Base-by-base conservation (phyloP, 2,888 invertebrate species). In the Prenolepis imparis region DNA sequence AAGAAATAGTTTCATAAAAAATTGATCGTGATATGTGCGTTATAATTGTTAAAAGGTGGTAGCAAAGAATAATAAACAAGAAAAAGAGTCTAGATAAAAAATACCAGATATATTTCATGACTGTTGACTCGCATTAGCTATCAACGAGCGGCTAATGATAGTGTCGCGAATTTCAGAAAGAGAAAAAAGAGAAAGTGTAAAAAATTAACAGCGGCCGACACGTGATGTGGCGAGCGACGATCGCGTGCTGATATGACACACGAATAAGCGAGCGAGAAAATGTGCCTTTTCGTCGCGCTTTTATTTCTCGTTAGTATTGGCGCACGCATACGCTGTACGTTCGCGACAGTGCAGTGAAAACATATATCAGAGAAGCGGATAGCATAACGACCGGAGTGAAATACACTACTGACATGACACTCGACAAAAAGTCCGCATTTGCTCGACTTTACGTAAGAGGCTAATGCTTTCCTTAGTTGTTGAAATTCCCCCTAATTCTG, bases 171-270 rank as follows among this genome's bases (percentile, higher is more conserved):
- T 83, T 82, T 87, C 78, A 82, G 67, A 74, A 78, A 63, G 41
- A 18, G 77, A 12, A 81, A 52, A 57, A 75, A 39, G 84, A 78
- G 75, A 82, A 59, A 80, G 78, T 73, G 83, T 85, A 84, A 89
- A 86, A 85, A 89, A 89, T 89, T 87, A 89, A 89, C 85, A 85
- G 73, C 81, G 81, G 59, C 68, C 82, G 55, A 64, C 89, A 88
- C 87, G 89, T 89, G 88, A 85, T 24, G 39, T 28, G 39, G 55
- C 85, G 82, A 82, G 41, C 52, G 55, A 80, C 82, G 89, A 89
- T 89, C 83, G 89, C 90, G 88, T 89, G 86, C 55, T 84, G 78
- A 80, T 80, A 72, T 72, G 78, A 80, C 87, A 85, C 86, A 85
- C 85, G 61, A 64, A 28, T 28, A 28, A 70, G 52, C 75, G 70